Conservation (phyloP, 2,888 invertebrate genomes). For the Ennomos quercinarius region DNA sequence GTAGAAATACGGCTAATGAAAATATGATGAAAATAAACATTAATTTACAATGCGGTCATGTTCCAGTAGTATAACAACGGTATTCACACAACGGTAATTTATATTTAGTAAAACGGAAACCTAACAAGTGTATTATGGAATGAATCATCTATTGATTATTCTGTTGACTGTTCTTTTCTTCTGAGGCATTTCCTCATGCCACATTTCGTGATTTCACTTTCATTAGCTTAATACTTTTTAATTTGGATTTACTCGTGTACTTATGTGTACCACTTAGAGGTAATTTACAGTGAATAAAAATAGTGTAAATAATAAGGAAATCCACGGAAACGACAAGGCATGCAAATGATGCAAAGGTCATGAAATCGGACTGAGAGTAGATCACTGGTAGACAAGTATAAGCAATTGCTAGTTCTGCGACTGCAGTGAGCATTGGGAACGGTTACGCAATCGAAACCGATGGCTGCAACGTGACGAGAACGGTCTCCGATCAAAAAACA, state of each 20-base stretch:
- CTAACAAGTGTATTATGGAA: constrained; percentile 69
- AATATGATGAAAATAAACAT: constrained; percentile 59
- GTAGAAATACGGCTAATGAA: constrained; percentile 52
- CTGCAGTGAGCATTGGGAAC: constrained; percentile 45
- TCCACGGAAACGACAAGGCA: constrained; percentile 47
- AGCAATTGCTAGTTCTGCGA: constrained; percentile 65
- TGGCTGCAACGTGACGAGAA: constrained; percentile 59
- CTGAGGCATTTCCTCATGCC: constrained; percentile 60
- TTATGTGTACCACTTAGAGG: background rate
- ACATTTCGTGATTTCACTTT: constrained; percentile 62
- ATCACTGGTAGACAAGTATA: constrained; percentile 72
- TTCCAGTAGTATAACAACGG: constrained; percentile 60
- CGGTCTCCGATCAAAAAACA: constrained; percentile 3
- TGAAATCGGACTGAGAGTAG: constrained; percentile 56
- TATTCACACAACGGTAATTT: constrained; percentile 75
- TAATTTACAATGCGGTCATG: constrained; percentile 68
- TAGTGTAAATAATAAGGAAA: constrained; percentile 45
- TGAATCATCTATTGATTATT: constrained; percentile 70
- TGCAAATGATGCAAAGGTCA: constrained; percentile 28
- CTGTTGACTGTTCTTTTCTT: constrained; percentile 46
- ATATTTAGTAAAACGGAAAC: constrained; percentile 70
- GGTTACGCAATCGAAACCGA: constrained; percentile 73
- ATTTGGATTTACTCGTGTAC: background rate
- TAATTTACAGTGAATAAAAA: constrained; percentile 27
- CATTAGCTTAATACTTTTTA: constrained; percentile 33